These are phyloP conservation scores for Trididemnum clinides DNA, from an alignment of 23 tunicate species.

Conservation along the genomic window DNA sequence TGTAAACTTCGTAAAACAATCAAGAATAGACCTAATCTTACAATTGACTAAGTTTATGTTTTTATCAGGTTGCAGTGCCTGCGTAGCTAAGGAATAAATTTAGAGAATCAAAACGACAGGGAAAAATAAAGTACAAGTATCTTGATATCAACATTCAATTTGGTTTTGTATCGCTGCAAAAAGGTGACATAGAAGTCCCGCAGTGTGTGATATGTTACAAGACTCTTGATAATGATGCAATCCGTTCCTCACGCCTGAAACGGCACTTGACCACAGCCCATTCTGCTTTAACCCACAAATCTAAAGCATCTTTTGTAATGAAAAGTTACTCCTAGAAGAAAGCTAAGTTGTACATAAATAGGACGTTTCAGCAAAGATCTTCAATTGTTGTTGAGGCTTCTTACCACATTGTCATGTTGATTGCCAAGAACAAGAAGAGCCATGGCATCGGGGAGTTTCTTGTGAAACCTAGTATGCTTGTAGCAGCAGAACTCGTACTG, in stretches of 20 bases:
- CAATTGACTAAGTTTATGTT: no score
- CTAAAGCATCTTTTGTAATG: constrained; percentile 41
- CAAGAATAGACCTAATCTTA: no score
- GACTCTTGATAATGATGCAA: constrained; percentile 43
- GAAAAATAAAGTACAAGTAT: no score
- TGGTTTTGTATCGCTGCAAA: constrained; percentile 8
- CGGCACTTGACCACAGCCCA: constrained; percentile 42
- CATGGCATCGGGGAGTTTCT: constrained; percentile 48
- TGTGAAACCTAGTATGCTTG: constrained; percentile 35
- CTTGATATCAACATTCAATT: no score
- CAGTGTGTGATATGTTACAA: constrained; percentile 32
- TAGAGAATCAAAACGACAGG: no score
- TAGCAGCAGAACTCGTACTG: constrained; percentile 60
- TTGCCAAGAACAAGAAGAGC: constrained; percentile 48
- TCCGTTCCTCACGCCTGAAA: constrained; percentile 44
- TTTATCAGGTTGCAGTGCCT: no score
- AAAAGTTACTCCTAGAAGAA: constrained; percentile 44
- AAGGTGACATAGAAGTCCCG: constrained; percentile 23
- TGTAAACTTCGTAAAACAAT: no score
- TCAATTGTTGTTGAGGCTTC: constrained; percentile 46
- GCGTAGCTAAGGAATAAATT: no score
- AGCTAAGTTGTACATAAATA: constrained; percentile 37
- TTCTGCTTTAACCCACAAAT: constrained; percentile 41
- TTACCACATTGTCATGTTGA: constrained; percentile 42
- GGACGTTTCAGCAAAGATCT: constrained; percentile 39